Evolutionary conservation across 2,888 invertebrate genomes (phyloP).

Genomic region (Dynastes tityus): DNA sequence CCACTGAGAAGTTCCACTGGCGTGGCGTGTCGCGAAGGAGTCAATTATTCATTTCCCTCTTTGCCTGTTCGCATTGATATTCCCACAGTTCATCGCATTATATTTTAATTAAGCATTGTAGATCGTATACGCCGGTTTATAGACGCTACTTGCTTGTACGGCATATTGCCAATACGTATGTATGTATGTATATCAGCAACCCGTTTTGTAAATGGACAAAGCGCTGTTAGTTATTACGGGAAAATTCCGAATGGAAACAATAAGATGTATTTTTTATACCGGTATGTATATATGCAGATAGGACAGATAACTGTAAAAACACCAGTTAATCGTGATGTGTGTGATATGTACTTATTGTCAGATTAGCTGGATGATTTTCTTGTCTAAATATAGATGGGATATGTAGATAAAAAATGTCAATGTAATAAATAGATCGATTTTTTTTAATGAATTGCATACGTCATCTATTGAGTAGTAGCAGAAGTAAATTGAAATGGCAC

Average conservation of each 20-base stretch:
- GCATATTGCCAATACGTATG: background rate
- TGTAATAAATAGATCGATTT: no score
- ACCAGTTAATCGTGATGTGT: constrained; percentile 1
- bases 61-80: constrained; percentile 26
- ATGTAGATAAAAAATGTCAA: background rate
- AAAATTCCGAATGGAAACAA: constrained; percentile 15
- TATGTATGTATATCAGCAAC: background rate
- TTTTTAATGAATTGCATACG: no score
- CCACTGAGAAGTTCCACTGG: background rate
- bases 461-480: background rate
- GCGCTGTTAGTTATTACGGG: background rate
- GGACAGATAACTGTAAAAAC: constrained; percentile 18
- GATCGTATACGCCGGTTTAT: background rate
- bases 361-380: background rate
- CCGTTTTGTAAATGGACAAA: background rate
- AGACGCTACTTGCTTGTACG: background rate
- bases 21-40: background rate
- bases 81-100: constrained; percentile 39
- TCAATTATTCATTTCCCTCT: constrained; percentile 36
- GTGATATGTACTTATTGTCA: background rate
- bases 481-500: background rate
- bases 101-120: constrained; percentile 38
- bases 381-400: background rate
- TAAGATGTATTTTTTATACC: constrained; percentile 11
- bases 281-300: background rate